Evolutionary conservation across 64 coral and sea anemone species (phyloP), one percentile per base, ranked within the genome.

Genomic region (Platygyra sinensis): DNA sequence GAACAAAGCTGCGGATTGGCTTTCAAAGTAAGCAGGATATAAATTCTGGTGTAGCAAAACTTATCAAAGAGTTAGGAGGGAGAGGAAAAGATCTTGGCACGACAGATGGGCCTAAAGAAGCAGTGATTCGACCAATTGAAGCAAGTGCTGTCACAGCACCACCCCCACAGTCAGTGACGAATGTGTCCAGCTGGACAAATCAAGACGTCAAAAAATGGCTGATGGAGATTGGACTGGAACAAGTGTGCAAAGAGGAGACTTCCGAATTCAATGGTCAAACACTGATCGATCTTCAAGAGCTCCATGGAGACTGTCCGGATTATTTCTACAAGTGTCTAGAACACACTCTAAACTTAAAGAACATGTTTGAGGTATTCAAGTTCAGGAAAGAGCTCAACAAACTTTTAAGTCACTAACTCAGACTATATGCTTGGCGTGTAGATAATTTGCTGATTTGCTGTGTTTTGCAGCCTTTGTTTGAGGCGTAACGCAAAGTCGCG

Each of bases 1-100:
- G 83, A 20, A 61, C 83, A 38, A 92, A 92, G 24, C 18, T 92
- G 27, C 80, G 90, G 90, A 72, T 92, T 59, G 20, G 51, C 38
- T 92, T 92, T 59, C 20, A 30, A 7, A 80, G 72, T 29, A 86
- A 46, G 42, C 4, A 50, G 24, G 62, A 60, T 28, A 25, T 87
- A 60, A 50, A 87, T 24, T 8, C 14, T 32, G 57, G 61, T 38
- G n/a, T 92, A 6, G 74, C 22, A 87, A 86, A 65, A 59, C 73
- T 92, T 8, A 87, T 87, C 49, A 92, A 72, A 59, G 83, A 92
- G 27, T 76, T 92, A 42, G 63, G 62, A 14, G 42, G 3, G 16
- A 92, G 90, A 52, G 83, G 90, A 36, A 92, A 72, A 55, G 5
- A 63, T 75, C 42, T 32, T n/a, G 59, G 29, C 42, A 52, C 19